Evolutionary conservation across 2,797 vertebrate genomes (phyloP), one percentile per base, ranked within the genome.

Genomic region (Tangara arthus): DNA sequence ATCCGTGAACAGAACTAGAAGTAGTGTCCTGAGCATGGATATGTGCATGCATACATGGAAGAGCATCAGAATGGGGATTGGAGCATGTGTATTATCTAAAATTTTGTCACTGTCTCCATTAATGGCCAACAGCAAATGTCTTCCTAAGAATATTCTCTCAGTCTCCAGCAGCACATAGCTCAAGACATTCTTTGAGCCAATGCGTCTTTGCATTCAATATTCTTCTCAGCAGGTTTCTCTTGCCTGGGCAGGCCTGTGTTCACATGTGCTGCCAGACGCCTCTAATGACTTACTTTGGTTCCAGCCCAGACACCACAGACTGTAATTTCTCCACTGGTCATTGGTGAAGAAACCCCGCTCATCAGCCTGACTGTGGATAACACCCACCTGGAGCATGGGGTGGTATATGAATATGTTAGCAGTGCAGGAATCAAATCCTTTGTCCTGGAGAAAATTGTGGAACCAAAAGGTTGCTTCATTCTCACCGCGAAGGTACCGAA

Each of bases 331-430:
- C 80, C 96, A 6, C 96, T 98, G 69, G 98, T 97, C 52, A 89
- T 98, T 82, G 97, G 93, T 5, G 97, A 98, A 39, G 98, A 98
- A 21, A 97, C 97, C 28, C 98, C 98, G 12, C 93, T 98, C 79
- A 96, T 99, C 93, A 99, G 97, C 93, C 96, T 99, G 97, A 99
- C 98, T 0, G 99, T 99, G 71, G 99, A 99, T 95, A 99, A 99
- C 22, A 98, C 98, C 82, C 98, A 99, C 77, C 96, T 99, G 97
- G 99, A 99, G 96, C 99, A 99, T 0, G 99, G 99, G 0, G 99
- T 99, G 23, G 98, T 99, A 32, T 99, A 99, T 0, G 99, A 99
- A 81, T 99, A 99, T 0, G 97, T 98, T 80, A 99, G 98, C 98
- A 99, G 98, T 0, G 98, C 99, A 0, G 99, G 99, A 20, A 98